Percentiles rank a stretch among this genome's conserved stretches.
These are phyloP conservation scores for Sphaerodactylus townsendi DNA, from an alignment of 2,113 vertebrate genomes.

Conservation along the genomic window DNA sequence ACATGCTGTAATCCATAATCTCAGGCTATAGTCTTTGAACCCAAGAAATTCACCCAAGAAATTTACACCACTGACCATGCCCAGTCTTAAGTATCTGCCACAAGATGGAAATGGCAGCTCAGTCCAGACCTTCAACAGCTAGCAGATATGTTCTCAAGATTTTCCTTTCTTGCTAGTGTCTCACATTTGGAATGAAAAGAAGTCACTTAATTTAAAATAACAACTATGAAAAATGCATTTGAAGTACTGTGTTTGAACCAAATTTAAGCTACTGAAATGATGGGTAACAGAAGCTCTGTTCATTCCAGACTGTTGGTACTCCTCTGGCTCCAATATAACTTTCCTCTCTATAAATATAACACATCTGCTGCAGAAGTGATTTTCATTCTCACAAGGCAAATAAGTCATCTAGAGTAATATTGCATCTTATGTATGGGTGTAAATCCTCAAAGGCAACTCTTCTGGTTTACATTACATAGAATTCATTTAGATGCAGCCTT, in stretches of 20 bases:
- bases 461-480: not conserved
- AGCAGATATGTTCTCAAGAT: no score
- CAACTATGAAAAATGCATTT: not conserved
- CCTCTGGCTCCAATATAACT: slow-evolving; percentile 12
- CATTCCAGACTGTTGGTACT: not conserved
- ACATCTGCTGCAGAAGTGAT: slow-evolving; percentile 3
- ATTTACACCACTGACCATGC: no score
- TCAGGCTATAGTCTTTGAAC: no score
- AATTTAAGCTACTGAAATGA: slow-evolving; percentile 1
- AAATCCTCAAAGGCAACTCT: not conserved
- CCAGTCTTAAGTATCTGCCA: no score
- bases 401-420: slow-evolving; percentile 1
- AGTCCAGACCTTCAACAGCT: no score
- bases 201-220: no score
- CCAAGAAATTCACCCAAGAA: no score
- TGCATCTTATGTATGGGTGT: not conserved
- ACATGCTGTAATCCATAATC: no score
- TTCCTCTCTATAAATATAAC: slow-evolving; percentile 31
- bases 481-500: slow-evolving; percentile 16
- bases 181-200: no score
- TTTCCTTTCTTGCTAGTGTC: no score
- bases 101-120: no score
- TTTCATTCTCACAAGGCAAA: not conserved
- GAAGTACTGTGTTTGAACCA: not conserved
- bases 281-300: slow-evolving; percentile 6